phyloP scores from a whole-genome alignment of 2,888 invertebrate genomes.

The Omphaloscelis lunosa region DNA sequence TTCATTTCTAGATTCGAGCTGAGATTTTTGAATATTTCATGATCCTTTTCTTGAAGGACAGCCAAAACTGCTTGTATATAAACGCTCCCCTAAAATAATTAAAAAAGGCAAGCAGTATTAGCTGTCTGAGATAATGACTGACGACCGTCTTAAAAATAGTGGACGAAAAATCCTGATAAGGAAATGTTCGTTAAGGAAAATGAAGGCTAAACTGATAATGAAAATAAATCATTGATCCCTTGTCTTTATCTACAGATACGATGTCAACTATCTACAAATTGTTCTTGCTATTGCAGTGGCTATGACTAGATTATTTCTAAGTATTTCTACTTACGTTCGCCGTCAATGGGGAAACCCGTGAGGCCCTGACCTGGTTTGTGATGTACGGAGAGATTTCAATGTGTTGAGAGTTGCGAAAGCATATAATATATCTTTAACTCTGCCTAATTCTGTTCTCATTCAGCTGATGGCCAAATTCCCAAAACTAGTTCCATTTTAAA shows the following conservation, averaged over 20 bases:
- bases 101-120: neutral
- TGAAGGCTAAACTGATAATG: neutral
- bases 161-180: neutral
- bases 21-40: neutral
- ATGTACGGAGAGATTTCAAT: conserved; percentile 16
- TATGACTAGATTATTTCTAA: conserved; percentile 16
- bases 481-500: neutral
- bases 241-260: neutral
- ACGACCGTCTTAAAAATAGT: neutral
- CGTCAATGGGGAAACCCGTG: conserved; percentile 27
- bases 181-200: conserved; percentile 2
- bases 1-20: neutral
- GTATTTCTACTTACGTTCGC: conserved; percentile 20
- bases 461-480: neutral
- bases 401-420: neutral
- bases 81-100: neutral
- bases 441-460: neutral
- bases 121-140: neutral
- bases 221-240: conserved; percentile 2
- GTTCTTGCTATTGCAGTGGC: neutral
- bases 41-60: neutral
- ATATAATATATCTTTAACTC: conserved; percentile 3
- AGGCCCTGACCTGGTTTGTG: conserved; percentile 41
- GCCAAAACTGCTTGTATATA: neutral
- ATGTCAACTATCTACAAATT: neutral